Evolutionary conservation across 2,888 invertebrate species (phyloP).

Genomic region (Dasypogon diadema): DNA sequence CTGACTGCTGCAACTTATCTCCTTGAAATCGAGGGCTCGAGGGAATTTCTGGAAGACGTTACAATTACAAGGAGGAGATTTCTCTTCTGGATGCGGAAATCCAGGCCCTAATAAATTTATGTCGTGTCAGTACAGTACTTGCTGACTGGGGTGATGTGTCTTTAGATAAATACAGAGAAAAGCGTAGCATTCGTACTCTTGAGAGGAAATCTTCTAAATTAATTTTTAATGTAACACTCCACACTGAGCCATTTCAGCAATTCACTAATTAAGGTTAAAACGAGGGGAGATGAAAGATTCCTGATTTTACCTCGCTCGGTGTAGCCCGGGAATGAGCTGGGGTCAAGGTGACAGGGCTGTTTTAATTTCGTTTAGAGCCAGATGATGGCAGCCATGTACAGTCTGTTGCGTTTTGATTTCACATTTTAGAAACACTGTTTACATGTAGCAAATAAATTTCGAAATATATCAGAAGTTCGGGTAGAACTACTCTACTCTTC

Average conservation of each 20-base stretch:
- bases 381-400: too few relatives aligned
- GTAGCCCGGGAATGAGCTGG: too few relatives aligned
- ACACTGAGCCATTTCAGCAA: slow-evolving; percentile 11
- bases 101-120: slow-evolving; percentile 28
- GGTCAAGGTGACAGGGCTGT: too few relatives aligned
- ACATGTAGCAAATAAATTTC: too few relatives aligned
- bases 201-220: slow-evolving; percentile 11
- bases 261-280: slow-evolving; percentile 19
- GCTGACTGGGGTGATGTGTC: slow-evolving; percentile 39
- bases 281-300: neutral
- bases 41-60: slow-evolving; percentile 17
- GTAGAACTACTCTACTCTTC: too few relatives aligned
- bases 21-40: slow-evolving; percentile 16
- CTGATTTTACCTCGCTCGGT: neutral
- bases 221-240: slow-evolving; percentile 22
- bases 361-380: too few relatives aligned
- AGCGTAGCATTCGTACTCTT: neutral
- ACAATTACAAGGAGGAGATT: slow-evolving; percentile 23
- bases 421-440: too few relatives aligned
- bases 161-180: slow-evolving; percentile 18
- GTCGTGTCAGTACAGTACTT: slow-evolving; percentile 37
- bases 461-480: too few relatives aligned
- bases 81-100: slow-evolving; percentile 22
- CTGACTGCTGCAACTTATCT: slow-evolving; percentile 26
- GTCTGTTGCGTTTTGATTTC: too few relatives aligned